Percentiles rank a stretch among this genome's conserved stretches.
phyloP scores from a whole-genome alignment of 2,113 vertebrate genomes.

The Mus pahari region DNA sequence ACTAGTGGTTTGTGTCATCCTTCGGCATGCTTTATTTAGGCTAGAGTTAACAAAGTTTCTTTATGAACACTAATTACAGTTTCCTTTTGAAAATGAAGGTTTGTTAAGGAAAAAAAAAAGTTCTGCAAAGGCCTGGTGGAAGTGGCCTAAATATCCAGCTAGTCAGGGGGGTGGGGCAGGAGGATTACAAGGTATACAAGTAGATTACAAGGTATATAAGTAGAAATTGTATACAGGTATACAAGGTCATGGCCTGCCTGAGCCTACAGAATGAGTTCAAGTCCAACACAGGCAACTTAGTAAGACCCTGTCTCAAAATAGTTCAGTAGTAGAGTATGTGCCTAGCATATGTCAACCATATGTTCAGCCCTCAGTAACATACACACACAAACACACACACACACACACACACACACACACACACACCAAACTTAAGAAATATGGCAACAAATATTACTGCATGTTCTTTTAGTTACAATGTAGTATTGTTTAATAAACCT shows the following conservation, averaged over 20 bases:
- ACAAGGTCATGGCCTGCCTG: neutral
- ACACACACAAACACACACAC: neutral
- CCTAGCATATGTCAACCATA: neutral
- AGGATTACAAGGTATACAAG: neutral
- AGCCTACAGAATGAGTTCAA: neutral
- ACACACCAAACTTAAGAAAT: neutral
- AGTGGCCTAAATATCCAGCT: neutral
- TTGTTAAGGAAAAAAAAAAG: neutral
- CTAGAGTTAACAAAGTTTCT: neutral
- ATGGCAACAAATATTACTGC: neutral
- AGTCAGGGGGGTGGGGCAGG: neutral
- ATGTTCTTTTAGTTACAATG: neutral
- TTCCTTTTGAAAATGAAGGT: conserved; percentile 34
- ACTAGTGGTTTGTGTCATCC: conserved; percentile 5
- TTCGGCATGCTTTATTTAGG: neutral
- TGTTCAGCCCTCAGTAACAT: neutral
- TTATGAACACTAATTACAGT: neutral
- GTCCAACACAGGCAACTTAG: neutral
- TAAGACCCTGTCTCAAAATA: neutral
- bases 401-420: neutral
- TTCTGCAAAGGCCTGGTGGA: neutral
- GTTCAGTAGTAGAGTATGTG: neutral
- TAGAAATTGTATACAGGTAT: too few species aligned
- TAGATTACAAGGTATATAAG: too few species aligned
- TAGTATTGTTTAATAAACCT: neutral